These are phyloP conservation scores for Maylandia zebra DNA, from an alignment of 2,113 vertebrate species.

Conservation along the genomic window DNA sequence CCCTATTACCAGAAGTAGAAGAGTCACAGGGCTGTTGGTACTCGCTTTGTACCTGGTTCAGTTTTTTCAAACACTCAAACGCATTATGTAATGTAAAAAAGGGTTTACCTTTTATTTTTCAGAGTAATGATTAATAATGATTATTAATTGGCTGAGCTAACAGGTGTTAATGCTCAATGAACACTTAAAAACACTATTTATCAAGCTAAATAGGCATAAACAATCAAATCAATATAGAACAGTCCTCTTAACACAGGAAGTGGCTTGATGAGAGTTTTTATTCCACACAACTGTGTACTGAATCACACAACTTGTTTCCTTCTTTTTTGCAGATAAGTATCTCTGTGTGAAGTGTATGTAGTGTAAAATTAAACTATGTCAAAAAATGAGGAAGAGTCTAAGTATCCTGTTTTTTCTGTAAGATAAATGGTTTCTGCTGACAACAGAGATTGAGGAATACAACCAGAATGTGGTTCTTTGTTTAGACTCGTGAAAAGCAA, in stretches of 20 bases:
- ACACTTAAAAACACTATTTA: neutral
- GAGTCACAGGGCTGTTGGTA: neutral
- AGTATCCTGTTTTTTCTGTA: neutral
- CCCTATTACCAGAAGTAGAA: neutral
- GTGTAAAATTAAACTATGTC: neutral
- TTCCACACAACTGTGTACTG: neutral
- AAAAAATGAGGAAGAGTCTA: neutral
- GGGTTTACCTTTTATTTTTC: neutral
- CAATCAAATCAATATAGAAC: neutral
- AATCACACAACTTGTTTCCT: neutral
- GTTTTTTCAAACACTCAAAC: neutral
- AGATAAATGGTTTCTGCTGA: neutral
- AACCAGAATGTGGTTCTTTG: neutral
- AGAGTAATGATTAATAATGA: neutral
- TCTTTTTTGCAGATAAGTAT: neutral
- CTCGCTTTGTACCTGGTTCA: accelerated
- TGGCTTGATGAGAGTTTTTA: neutral
- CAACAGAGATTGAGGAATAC: neutral
- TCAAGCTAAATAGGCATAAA: neutral
- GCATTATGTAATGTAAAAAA: accelerated
- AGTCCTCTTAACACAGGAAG: neutral
- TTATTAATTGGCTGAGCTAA: neutral
- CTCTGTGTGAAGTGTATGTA: neutral
- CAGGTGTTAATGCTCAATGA: neutral
- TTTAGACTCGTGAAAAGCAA: neutral